Evolutionary conservation across 2,888 invertebrate genomes (phyloP), one percentile per base, ranked within the genome.

Genomic region (Luffia ferchaultella): DNA sequence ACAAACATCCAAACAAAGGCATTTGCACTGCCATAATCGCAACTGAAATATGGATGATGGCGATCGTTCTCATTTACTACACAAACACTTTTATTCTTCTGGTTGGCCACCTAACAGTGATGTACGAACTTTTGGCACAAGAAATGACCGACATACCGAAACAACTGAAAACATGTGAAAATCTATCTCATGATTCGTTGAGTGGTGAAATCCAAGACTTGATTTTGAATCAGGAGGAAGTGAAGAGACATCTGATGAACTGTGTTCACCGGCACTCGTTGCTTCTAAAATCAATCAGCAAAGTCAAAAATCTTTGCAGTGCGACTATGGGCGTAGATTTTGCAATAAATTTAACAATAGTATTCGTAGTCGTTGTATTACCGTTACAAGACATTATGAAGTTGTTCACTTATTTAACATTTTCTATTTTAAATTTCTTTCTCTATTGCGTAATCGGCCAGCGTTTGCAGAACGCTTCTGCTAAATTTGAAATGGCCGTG

Each of bases 381-480:
- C 30, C 30, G 3, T 3, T 12, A 30, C 30, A 30, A 12, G 30
- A 30, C 12, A 30, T 30, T 12, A 12, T 30, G 12, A 30, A 30
- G 30, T 7, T 30, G 30, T 30, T 30, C 30, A 12, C 30, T 30
- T 30, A 30, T 30, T 30, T 30, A 12, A 12, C 5, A 30, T 30
- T 30, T 12, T 3, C 30, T 3, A 30, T 30, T 7, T 12, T 30
- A 12, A 3, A 30, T 30, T 30, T 30, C 30, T 80, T 80, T 52
- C 55, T 80, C 16, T 80, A 80, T 52, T 79, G 78, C 55, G 74
- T 68, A 42, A 61, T 79, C 1, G 67, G 80, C 54, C 82, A 82
- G 54, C 62, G 62, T 19, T 54, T 80, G 53, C 68, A 71, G 1
- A 70, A 76, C 52, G 71, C 74, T 2, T 67, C 79, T 0, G 73